Percentiles rank a stretch among this genome's conserved stretches.
phyloP scores from a whole-genome alignment of 2,113 vertebrate genomes.

The Brachyistius frenatus region DNA sequence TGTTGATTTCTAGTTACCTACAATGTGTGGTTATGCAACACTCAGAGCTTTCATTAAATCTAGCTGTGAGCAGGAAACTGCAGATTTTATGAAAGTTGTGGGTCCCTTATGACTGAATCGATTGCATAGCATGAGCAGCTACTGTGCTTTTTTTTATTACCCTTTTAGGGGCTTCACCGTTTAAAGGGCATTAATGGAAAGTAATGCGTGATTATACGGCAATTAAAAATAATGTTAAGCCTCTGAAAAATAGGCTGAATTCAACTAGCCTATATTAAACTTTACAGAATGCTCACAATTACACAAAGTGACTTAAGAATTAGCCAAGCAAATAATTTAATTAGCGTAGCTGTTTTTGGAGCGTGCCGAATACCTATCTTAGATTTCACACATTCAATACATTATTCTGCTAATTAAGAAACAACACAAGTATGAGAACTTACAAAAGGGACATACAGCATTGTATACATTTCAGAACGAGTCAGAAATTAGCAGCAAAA shows the following conservation, averaged over 20 bases:
- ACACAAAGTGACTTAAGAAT: conserved; percentile 46
- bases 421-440: conserved; percentile 1
- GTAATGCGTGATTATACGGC: conserved; percentile 55
- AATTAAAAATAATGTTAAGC: conserved; percentile 65
- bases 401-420: conserved; percentile 43
- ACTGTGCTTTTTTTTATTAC: conserved; percentile 56
- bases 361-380: conserved; percentile 38
- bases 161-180: conserved; percentile 27
- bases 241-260: conserved; percentile 55
- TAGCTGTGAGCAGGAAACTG: conserved; percentile 45
- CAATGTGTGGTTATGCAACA: conserved; percentile 10
- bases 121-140: conserved; percentile 43
- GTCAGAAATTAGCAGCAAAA: conserved; percentile 13
- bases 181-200: conserved; percentile 54
- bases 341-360: conserved; percentile 46
- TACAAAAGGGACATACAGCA: not conserved
- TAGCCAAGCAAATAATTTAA: conserved; percentile 53
- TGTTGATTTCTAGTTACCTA: not conserved
- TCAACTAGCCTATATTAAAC: conserved; percentile 48
- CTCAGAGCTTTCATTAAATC: conserved; percentile 43
- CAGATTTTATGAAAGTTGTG: conserved; percentile 51
- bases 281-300: conserved; percentile 23
- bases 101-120: conserved; percentile 48
- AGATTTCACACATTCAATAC: conserved; percentile 43
- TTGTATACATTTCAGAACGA: not conserved